Percentiles rank a stretch among this genome's conserved stretches.
Conservation (phyloP, 53 echinoderm and acorn worm genomes). For the Mesocentrotus franciscanus region DNA sequence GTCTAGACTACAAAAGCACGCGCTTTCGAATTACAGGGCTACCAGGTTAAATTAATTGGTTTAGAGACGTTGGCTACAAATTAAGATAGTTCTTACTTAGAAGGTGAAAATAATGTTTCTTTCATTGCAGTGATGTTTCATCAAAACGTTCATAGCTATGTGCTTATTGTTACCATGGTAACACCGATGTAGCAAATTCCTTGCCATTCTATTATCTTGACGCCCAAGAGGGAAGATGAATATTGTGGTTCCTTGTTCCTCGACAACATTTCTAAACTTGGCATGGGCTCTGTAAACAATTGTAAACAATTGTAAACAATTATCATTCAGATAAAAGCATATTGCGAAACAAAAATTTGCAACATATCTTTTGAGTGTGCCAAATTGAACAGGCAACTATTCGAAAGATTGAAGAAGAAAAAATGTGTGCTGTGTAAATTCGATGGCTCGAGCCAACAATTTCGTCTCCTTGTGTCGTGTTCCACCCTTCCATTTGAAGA, state of each 20-base stretch:
- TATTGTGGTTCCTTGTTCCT: neutral
- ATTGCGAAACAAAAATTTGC: neutral
- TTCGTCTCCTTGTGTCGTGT: neutral
- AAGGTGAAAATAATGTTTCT: neutral
- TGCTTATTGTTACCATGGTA: neutral
- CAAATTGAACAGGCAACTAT: neutral
- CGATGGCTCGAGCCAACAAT: neutral
- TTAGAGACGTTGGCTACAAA: neutral
- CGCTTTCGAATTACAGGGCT: neutral
- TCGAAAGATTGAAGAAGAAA: neutral
- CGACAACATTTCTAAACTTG: slow-evolving; percentile 12
- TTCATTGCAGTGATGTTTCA: neutral
- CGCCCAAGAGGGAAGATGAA: neutral
- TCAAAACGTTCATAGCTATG: neutral
- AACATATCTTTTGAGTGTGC: neutral
- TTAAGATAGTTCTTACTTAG: neutral
- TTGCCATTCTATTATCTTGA: neutral
- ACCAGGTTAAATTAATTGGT: neutral
- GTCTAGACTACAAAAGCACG: slow-evolving; percentile 38
- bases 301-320: neutral
- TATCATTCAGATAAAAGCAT: neutral
- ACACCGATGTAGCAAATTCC: neutral
- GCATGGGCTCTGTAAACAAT: slow-evolving; percentile 11
- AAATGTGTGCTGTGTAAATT: neutral
- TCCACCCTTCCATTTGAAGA: neutral